Base-by-base conservation (phyloP, 1,140 invertebrate genomes). In the Dreissena polymorpha region DNA sequence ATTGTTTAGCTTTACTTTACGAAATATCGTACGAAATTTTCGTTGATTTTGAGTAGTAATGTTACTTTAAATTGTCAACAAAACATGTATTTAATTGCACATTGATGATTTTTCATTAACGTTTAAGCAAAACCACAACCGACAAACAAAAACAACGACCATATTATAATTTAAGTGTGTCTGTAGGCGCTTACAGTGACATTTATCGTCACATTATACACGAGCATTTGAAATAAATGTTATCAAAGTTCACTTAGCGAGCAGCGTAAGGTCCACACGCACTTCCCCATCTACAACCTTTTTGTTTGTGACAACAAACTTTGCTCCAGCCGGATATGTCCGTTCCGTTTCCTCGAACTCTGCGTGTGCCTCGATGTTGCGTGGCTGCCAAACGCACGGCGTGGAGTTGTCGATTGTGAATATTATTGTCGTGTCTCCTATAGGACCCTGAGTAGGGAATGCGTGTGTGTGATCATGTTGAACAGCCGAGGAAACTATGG, bases 281-380 rank as follows among this genome's bases (percentile, higher is more conserved):
- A 60, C 57, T 60, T 60, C 57, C 21, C 21, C 57, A 10, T 60
- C 21, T 60, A 18, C 21, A 18, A n/a, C 12, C 21, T 60, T 18
- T 60, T 23, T 18, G 21, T 60, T 12, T 27, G 49, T 60, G 49
- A 80, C 68, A 14, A 25, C 2, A 63, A 80, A 80, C 55, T 71
- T 80, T 29, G 77, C 53, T 29, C 77, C 77, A n/a, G 77, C 77
- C 8, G 77, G 77, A 57, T 80, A 80, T 18, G 68, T 71, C 23
- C 77, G 53, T 53, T 80, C 77, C 0, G 25, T 63, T 39, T 80
- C 77, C 68, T 25, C n/a, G 49, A 51, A 60, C 55, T n/a, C 57
- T 1, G 79, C 79, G 18, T 73, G 71, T 6, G 70, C 53, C 25
- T 81, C 79, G 27, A 81, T 81, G 71, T 81, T 73, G 71, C 70